These are phyloP conservation scores for Choristoneura rosaceana DNA, from an alignment of 2,888 invertebrate genomes.

Conservation along the genomic window DNA sequence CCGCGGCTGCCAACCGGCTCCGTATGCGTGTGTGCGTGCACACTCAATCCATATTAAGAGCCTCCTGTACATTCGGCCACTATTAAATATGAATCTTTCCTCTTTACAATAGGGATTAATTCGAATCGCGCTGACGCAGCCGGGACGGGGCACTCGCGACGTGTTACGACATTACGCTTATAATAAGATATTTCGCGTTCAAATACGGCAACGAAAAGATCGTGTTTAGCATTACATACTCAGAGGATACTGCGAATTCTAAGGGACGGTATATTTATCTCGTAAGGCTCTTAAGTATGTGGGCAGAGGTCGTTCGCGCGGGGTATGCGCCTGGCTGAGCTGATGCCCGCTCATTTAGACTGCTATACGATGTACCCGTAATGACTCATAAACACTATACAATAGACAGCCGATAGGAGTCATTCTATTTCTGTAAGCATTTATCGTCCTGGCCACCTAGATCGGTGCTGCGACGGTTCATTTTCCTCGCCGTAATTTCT, in stretches of 20 bases:
- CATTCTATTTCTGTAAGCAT: constrained; percentile 24
- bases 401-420: constrained; percentile 6
- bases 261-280: constrained; percentile 32
- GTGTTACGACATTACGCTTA: constrained; percentile 55
- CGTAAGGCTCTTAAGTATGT: constrained; percentile 38
- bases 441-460: constrained; percentile 15
- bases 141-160: constrained; percentile 43
- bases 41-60: constrained; percentile 54
- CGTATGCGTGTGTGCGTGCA: constrained; percentile 54
- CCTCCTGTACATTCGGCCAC: constrained; percentile 46
- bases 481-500: constrained; percentile 2
- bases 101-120: constrained; percentile 52
- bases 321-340: constrained; percentile 19
- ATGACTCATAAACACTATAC: constrained; percentile 28
- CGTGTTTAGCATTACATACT: constrained; percentile 51
- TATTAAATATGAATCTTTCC: constrained; percentile 52
- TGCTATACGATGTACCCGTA: constrained; percentile 12
- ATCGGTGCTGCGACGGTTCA: neutral
- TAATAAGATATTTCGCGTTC: constrained; percentile 57
- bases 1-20: constrained; percentile 66
- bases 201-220: constrained; percentile 55
- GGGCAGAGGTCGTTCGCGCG: constrained; percentile 38
- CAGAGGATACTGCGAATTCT: constrained; percentile 41
- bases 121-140: constrained; percentile 48
- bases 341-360: constrained; percentile 8